A percentile compares a stretch with the other conserved stretches of the same genome.
These are phyloP conservation scores for Paralichthys olivaceus DNA, from an alignment of 2,113 vertebrate genomes.

Conservation along the genomic window DNA sequence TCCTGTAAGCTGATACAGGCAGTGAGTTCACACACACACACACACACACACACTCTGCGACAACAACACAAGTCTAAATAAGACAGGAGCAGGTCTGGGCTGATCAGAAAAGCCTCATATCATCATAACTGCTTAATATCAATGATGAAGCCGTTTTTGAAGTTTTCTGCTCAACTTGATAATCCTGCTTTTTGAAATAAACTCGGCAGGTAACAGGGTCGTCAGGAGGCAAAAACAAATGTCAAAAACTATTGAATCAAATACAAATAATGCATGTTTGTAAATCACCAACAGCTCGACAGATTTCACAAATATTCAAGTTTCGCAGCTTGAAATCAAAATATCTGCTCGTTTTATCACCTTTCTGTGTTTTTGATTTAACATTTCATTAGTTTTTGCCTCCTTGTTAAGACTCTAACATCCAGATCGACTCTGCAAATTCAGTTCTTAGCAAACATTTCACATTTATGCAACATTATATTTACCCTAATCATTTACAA, in stretches of 20 bases:
- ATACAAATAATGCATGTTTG: too few species aligned
- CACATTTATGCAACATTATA: not conserved
- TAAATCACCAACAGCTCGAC: too few species aligned
- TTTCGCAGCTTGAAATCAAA: not conserved
- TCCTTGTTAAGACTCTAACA: not conserved
- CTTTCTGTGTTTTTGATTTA: not conserved
- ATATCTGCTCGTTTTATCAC: not conserved
- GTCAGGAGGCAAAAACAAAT: not conserved
- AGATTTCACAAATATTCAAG: not conserved
- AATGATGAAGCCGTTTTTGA: too few species aligned
- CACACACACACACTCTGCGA: not conserved
- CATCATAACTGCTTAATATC: too few species aligned
- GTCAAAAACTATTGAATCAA: not conserved
- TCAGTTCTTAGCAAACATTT: not conserved
- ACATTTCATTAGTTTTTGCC: not conserved
- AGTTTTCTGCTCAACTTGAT: not conserved
- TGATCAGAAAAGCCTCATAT: too few species aligned
- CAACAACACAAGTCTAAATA: constrained; percentile 15
- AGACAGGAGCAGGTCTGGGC: not conserved
- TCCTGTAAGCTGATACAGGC: constrained; percentile 65
- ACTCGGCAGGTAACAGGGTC: not conserved
- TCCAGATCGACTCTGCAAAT: not conserved
- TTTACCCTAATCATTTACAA: not conserved
- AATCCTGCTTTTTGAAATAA: not conserved
- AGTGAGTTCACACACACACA: constrained; percentile 22